phyloP scores from a whole-genome alignment of 2,797 vertebrate genomes.

The Lagorchestes hirsutus region DNA sequence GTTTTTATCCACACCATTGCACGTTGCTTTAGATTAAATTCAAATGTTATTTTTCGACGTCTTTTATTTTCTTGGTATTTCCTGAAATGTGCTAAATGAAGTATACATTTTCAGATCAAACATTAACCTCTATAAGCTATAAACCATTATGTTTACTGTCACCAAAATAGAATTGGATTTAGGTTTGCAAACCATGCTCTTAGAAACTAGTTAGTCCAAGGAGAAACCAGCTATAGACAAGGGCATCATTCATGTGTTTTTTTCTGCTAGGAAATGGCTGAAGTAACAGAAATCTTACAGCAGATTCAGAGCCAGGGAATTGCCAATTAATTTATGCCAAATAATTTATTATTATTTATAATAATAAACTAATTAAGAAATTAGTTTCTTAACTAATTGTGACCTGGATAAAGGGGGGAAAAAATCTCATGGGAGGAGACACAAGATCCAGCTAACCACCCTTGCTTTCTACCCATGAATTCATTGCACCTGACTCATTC shows the following conservation, averaged over 20 bases:
- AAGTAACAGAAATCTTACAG: neutral
- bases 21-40: no score
- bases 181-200: neutral
- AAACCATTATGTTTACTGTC: slow-evolving; percentile 30
- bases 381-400: neutral
- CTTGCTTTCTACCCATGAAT: neutral
- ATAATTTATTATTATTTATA: no score
- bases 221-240: neutral
- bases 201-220: neutral
- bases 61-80: neutral
- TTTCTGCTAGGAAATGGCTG: no score
- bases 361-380: neutral
- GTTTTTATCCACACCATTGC: no score
- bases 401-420: neutral
- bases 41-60: no score
- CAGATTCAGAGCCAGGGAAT: neutral
- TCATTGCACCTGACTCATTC: neutral
- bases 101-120: slow-evolving; percentile 32
- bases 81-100: neutral
- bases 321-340: neutral
- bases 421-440: neutral
- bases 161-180: slow-evolving; percentile 21
- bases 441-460: neutral
- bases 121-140: neutral
- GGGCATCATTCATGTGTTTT: no score